Evolutionary conservation across 1,140 invertebrate genomes (phyloP), one percentile per base, ranked within the genome.

Genomic region (Fopius arisanus): DNA sequence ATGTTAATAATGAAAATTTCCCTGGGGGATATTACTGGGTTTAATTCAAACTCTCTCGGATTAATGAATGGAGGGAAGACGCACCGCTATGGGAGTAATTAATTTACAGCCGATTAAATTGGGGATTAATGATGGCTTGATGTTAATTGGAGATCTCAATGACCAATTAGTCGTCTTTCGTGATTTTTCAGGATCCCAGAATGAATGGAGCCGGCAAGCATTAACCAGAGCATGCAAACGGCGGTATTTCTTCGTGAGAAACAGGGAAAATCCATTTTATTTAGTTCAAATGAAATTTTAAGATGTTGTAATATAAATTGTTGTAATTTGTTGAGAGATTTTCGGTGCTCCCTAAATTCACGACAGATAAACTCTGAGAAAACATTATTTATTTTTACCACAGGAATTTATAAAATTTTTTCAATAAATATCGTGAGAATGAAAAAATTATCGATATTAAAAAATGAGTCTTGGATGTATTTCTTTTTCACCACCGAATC

Each of bases 201-300:
- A 65, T 65, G 62, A 65, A 65, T 65, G 62, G 16, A 65, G 62
- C 62, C 62, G 62, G 62, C 28, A 65, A 65, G 62, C 14, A 65
- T 33, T 65, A 65, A 65, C 6, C 62, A 65, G 62, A 65, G 62
- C 62, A 65, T 65, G 62, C 29, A 65, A 65, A 33, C n/a, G n/a
- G 23, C 19, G 5, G 54, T 26, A 59, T 26, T 59, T 59, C 19
- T 59, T 26, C 54, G 43, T 51, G 23, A 59, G 23, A 59, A 59
- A 26, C 4, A 28, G 23, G 23, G 23, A 26, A 59, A 26, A 26
- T 59, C 7, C 2, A 26, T 5, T 23, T 59, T 26, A 59, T 28
- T 59, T 12, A 59, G 23, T 59, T 59, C 23, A 59, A 28, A 59
- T 59, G 54, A 59, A 59, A 6, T 26, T 59, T 59, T 1, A 7